These are phyloP conservation scores for Scarus forsteni DNA, from an alignment of 2,797 vertebrate genomes.

Conservation along the genomic window DNA sequence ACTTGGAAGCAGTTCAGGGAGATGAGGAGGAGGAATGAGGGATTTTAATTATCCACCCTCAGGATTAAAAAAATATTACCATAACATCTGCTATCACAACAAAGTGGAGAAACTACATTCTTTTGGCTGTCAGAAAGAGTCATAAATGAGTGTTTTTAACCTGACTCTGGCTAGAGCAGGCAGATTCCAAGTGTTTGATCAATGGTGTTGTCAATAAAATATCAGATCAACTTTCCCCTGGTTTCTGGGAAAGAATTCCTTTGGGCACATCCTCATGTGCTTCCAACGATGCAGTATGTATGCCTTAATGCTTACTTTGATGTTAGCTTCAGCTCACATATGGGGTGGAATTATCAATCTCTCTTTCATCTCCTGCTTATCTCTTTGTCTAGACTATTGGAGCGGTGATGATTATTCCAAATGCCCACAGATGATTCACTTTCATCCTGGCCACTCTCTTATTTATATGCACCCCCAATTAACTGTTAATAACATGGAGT, in stretches of 20 bases:
- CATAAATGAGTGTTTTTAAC: conserved; percentile 22
- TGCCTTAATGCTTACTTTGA: conserved; percentile 48
- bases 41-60: conserved; percentile 54
- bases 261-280: conserved; percentile 38
- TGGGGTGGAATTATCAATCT: conserved; percentile 27
- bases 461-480: conserved; percentile 45
- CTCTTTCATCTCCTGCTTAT: conserved; percentile 43
- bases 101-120: conserved; percentile 32
- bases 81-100: conserved; percentile 69
- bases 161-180: conserved; percentile 31
- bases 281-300: conserved; percentile 18
- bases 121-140: conserved; percentile 5
- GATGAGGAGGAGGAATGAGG: conserved; percentile 47
- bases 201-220: conserved; percentile 52
- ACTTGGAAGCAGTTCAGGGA: conserved; percentile 61
- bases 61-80: conserved; percentile 60
- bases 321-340: conserved; percentile 40
- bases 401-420: conserved; percentile 32
- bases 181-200: conserved; percentile 36
- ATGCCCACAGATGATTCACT: conserved; percentile 42
- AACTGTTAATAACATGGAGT: conserved; percentile 45
- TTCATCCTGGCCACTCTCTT: conserved; percentile 54
- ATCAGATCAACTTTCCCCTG: conserved; percentile 47
- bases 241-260: conserved; percentile 58
- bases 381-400: conserved; percentile 52